phyloP scores from a whole-genome alignment of 2,888 invertebrate genomes.

The Thymelicus sylvestris region DNA sequence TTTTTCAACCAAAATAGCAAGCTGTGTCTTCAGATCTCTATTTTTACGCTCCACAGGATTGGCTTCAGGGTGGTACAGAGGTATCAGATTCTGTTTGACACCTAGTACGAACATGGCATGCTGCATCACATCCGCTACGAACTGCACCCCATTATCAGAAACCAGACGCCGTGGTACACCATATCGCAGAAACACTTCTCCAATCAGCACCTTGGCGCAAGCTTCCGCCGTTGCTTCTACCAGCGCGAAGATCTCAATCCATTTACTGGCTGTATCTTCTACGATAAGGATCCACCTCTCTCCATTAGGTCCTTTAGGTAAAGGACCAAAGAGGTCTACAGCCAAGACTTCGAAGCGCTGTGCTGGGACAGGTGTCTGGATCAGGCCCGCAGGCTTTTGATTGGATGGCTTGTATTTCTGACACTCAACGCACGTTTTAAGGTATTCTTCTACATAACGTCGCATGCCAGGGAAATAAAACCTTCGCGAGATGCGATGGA shows the following conservation, averaged over 20 bases:
- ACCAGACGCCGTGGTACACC: slow-evolving; percentile 44
- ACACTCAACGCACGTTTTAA: slow-evolving; percentile 38
- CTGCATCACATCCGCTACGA: slow-evolving; percentile 46
- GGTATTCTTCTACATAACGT: slow-evolving; percentile 21
- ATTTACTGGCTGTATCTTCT: slow-evolving; percentile 41
- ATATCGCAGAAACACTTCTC: slow-evolving; percentile 43
- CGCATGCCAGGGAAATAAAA: slow-evolving; percentile 38
- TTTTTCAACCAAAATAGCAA: slow-evolving; percentile 44
- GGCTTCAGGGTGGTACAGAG: slow-evolving; percentile 54
- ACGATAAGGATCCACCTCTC: slow-evolving; percentile 41
- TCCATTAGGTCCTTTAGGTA: slow-evolving; percentile 34
- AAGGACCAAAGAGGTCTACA: slow-evolving; percentile 43
- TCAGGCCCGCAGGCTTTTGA: slow-evolving; percentile 41
- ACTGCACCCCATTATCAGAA: slow-evolving; percentile 47
- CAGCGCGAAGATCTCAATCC: slow-evolving; percentile 41
- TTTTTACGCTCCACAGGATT: slow-evolving; percentile 55
- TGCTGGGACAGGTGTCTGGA: slow-evolving; percentile 36
- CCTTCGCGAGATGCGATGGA: slow-evolving; percentile 28
- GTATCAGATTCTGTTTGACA: slow-evolving; percentile 43
- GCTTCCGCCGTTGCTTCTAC: slow-evolving; percentile 38
- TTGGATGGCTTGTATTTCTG: slow-evolving; percentile 43
- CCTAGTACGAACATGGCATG: slow-evolving; percentile 40
- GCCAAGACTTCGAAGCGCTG: slow-evolving; percentile 44
- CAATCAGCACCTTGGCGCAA: slow-evolving; percentile 35
- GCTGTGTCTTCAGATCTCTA: slow-evolving; percentile 49